Evolutionary conservation across 2,113 vertebrate species (phyloP), one percentile per base, ranked within the genome.

Genomic region (Stegostoma tigrinum): DNA sequence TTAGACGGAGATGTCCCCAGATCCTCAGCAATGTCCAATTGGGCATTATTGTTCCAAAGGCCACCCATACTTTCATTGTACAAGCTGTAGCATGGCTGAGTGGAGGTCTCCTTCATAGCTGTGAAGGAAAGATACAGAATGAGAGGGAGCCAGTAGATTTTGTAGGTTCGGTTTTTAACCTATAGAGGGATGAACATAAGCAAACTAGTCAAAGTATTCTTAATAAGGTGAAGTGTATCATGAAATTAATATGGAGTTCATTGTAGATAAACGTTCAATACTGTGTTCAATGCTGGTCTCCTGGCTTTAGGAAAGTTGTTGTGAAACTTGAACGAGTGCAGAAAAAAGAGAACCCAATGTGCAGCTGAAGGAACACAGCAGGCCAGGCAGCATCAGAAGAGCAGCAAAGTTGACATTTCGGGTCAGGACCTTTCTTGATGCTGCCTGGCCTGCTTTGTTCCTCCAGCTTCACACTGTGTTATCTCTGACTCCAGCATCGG

Each of bases 51-150:
- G 61, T 38, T n/a, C 89, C 89, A 66, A 19, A 66, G 89, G 24
- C 34, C n/a, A 66, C 15, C 17, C 89, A 93, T 66, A 93, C 61
- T 93, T 66, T 67, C 89, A 93, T n/a, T 93, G 89, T 67, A 93
- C 61, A 93, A 38, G 34, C 89, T 93, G 89, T 38, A 93, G 34
- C 19, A 0, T 23, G 89, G 61, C 21, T 23, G 61, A 21, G 61
- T 38, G 61, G 61, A 66, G 1, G 89, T 23, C 34, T 66, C 61
- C n/a, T 93, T 93, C 55, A 38, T 93, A 64, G 61, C 89, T 93
- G 66, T 1, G 3, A 38, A 38, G 38, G 61, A 38, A 66, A 93
- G 34, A 89, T 45, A 89, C 12, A 14, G 23, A 87, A 14, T 87
- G 85, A 87, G 45, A 23, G 10, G 38, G 89, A 93, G 38, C 21